Percentiles rank a stretch among this genome's conserved stretches.
Conservation (phyloP, 2,888 invertebrate species). For the Eupeodes luniger region DNA sequence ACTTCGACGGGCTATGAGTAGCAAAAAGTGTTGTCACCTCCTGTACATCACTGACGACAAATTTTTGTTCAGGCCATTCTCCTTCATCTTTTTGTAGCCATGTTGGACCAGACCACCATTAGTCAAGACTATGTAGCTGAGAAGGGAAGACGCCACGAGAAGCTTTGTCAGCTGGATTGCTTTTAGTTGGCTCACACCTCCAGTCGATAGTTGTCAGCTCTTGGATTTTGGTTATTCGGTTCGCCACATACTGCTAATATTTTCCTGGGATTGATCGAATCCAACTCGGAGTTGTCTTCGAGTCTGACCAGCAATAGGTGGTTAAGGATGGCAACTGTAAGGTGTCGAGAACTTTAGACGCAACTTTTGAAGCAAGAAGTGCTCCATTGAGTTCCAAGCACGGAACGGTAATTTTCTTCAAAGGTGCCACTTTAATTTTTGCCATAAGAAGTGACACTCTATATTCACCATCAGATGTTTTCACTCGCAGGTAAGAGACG, state of each 20-base stretch:
- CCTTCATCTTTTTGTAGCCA: constrained; percentile 17
- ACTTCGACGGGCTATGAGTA: neutral
- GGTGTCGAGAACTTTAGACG: constrained; percentile 27
- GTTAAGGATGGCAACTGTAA: constrained; percentile 24
- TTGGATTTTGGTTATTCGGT: constrained; percentile 37
- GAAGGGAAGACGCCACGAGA: constrained; percentile 40
- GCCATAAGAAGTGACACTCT: constrained; percentile 56
- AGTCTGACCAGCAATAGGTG: constrained; percentile 45
- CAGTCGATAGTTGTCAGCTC: constrained; percentile 40
- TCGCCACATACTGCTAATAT: constrained; percentile 55
- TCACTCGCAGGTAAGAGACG: constrained; percentile 52
- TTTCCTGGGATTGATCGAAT: constrained; percentile 54
- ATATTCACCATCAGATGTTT: constrained; percentile 13
- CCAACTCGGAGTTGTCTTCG: constrained; percentile 48
- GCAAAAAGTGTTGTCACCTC: neutral
- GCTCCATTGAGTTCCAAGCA: constrained; percentile 60
- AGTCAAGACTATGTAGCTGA: neutral
- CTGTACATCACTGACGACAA: neutral
- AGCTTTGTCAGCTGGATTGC: constrained; percentile 35
- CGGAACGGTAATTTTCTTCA: constrained; percentile 57
- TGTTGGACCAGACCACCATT: constrained; percentile 33
- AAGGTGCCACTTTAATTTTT: constrained; percentile 53
- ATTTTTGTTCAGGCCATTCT: constrained; percentile 42
- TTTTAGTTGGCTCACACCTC: constrained; percentile 35
- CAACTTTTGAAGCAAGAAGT: constrained; percentile 47